Percentiles rank a stretch among this genome's conserved stretches.
Conservation (phyloP, 1,140 invertebrate genomes). For the Rhopalosiphum padi region DNA sequence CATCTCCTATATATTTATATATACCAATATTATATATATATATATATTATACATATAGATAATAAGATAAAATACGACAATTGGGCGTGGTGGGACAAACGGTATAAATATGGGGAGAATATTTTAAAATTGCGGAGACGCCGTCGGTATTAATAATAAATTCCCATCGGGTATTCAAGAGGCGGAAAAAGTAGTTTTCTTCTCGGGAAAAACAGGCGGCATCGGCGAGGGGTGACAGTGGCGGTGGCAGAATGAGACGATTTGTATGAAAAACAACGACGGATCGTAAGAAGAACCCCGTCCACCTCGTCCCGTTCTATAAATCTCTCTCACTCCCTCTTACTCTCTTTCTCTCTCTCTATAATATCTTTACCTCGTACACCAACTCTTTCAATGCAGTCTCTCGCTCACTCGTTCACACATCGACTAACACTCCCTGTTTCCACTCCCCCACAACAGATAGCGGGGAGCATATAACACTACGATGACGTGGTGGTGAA, state of each 20-base stretch:
- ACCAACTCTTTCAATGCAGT: not conserved
- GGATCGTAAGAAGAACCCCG: constrained; percentile 21
- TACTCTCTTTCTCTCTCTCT: not conserved
- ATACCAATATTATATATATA: not conserved
- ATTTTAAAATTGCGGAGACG: constrained; percentile 53
- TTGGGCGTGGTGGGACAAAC: not conserved
- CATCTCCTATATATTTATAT: not conserved
- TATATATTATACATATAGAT: not conserved
- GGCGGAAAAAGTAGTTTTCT: constrained; percentile 38
- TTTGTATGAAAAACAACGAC: constrained; percentile 58
- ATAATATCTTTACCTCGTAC: not conserved
- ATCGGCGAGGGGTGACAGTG: not conserved
- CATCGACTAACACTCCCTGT: not conserved
- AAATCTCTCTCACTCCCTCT: not conserved
- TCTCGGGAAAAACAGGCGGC: constrained; percentile 1
- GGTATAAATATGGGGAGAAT: constrained; percentile 25
- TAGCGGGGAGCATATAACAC: not conserved
- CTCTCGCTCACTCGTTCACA: not conserved
- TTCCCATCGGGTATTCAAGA: constrained; percentile 54
- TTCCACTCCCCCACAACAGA: not conserved
- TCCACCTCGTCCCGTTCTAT: not conserved
- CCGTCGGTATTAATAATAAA: constrained; percentile 49
- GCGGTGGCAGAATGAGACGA: constrained; percentile 43
- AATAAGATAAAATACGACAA: not conserved
- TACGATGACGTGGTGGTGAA: not conserved